Percentiles rank a stretch among this genome's conserved stretches.
Evolutionary conservation across 2,888 invertebrate genomes (phyloP).

Genomic region (Cantharis rufa): DNA sequence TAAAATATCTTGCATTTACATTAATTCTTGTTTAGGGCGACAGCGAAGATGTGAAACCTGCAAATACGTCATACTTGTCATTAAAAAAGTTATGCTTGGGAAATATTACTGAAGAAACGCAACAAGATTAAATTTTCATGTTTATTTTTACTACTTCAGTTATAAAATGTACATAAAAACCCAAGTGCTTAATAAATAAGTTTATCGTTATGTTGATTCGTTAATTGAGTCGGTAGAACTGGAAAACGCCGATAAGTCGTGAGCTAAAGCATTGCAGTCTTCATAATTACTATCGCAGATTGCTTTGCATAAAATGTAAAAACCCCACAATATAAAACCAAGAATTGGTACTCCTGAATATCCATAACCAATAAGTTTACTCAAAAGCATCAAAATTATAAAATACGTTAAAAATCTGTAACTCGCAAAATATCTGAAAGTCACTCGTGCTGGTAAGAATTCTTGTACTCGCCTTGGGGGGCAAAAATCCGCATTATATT

Average conservation of each 20-base stretch:
- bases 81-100: conserved; percentile 49
- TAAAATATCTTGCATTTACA: neutral
- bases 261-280: neutral
- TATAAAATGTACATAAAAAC: neutral
- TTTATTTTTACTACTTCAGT: conserved; percentile 7
- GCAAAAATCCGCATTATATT: conserved; percentile 59
- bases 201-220: neutral
- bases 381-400: conserved; percentile 58
- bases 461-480: conserved; percentile 60
- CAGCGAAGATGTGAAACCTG: conserved; percentile 39
- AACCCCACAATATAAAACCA: conserved; percentile 56
- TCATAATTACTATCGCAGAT: conserved; percentile 25
- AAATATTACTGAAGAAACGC: conserved; percentile 53
- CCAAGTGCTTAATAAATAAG: neutral
- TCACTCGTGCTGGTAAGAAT: conserved; percentile 69
- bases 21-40: conserved; percentile 44
- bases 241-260: neutral
- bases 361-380: conserved; percentile 61
- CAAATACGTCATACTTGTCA: conserved; percentile 29
- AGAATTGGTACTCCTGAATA: conserved; percentile 58
- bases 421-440: conserved; percentile 69
- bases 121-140: conserved; percentile 35
- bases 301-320: conserved; percentile 60
- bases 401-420: conserved; percentile 64
- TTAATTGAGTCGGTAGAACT: neutral